Percentiles rank a stretch among this genome's conserved stretches.
These are phyloP conservation scores for Neocrepidodera transversa DNA, from an alignment of 2,888 invertebrate species.

Conservation along the genomic window DNA sequence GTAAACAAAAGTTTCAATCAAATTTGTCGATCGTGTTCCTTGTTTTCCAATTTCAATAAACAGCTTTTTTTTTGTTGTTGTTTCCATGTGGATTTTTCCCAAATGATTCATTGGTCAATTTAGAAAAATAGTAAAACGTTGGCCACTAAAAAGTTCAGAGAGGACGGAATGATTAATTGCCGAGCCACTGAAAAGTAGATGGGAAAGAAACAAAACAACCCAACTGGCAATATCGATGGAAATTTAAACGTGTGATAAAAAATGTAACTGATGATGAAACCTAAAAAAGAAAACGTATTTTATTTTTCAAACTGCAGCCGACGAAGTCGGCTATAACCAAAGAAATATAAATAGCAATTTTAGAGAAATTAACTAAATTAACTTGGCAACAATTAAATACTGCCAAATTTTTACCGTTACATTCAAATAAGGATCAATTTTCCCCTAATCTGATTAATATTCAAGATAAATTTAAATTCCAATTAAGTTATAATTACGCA, in stretches of 20 bases:
- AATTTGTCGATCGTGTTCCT: no score
- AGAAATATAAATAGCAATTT: not conserved
- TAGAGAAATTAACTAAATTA: no score
- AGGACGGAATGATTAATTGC: constrained; percentile 3
- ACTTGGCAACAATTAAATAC: no score
- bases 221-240: constrained; percentile 9
- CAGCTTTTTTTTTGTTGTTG: no score
- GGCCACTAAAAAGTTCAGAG: not conserved
- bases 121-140: constrained; percentile 40
- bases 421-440: no score
- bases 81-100: not conserved
- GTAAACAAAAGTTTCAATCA: no score
- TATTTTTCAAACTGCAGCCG: not conserved
- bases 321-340: not conserved
- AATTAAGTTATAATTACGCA: no score
- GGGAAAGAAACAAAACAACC: not conserved
- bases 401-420: no score
- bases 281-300: not conserved
- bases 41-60: no score
- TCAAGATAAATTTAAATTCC: no score
- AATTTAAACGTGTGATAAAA: constrained; percentile 4
- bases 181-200: not conserved
- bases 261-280: constrained; percentile 3
- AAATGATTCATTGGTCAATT: constrained; percentile 45
- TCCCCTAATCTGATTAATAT: no score